These are phyloP conservation scores for Noctilio leporinus DNA, from an alignment of 2,113 vertebrate genomes.

Conservation along the genomic window DNA sequence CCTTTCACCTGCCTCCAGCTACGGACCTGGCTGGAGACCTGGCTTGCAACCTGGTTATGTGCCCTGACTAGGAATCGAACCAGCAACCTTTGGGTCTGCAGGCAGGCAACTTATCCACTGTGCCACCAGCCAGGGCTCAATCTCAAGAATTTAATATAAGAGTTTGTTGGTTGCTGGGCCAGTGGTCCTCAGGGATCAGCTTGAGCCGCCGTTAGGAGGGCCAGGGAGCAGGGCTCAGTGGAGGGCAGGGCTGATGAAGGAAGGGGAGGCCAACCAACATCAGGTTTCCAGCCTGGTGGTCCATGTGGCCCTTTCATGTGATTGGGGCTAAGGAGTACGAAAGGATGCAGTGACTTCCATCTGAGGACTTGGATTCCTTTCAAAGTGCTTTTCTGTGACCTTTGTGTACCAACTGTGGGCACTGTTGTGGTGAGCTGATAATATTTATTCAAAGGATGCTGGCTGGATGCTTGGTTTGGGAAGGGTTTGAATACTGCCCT, in stretches of 20 bases:
- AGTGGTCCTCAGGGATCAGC: background rate
- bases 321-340: background rate
- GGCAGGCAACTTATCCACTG: no score
- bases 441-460: background rate
- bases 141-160: background rate
- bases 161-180: background rate
- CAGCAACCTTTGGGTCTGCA: no score
- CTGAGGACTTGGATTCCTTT: background rate
- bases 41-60: no score
- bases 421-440: background rate
- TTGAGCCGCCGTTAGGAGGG: background rate
- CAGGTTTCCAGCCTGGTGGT: background rate
- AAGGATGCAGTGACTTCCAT: background rate
- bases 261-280: background rate
- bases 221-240: accelerated
- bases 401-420: background rate
- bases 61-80: no score
- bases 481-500: background rate
- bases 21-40: no score
- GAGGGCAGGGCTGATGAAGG: background rate
- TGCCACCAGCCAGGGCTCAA: no score
- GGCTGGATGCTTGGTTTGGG: background rate
- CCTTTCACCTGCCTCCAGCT: no score
- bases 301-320: accelerated
- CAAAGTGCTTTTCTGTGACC: background rate